phyloP scores from a whole-genome alignment of 2,113 vertebrate species.

The Herpailurus yagouaroundi region DNA sequence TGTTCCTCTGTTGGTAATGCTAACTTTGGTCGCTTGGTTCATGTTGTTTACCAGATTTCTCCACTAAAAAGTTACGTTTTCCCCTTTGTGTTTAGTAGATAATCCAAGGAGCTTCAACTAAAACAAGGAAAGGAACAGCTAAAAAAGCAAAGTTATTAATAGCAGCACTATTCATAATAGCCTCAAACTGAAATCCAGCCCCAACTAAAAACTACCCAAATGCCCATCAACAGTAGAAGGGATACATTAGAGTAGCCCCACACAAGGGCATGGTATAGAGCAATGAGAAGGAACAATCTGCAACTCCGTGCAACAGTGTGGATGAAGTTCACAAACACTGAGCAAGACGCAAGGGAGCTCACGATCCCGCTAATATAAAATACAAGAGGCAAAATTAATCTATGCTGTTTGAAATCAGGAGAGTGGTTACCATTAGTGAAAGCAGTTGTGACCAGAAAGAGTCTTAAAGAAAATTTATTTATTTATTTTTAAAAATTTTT shows the following conservation, averaged over 20 bases:
- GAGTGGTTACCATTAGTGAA: neutral
- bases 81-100: neutral
- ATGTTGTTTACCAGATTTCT: neutral
- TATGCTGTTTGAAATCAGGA: neutral
- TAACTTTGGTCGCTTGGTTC: neutral
- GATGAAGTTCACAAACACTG: neutral
- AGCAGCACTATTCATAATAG: neutral
- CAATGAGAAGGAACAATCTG: neutral
- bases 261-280: no score
- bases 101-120: neutral
- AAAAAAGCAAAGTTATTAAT: neutral
- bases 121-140: neutral
- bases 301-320: neutral
- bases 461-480: neutral
- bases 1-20: neutral
- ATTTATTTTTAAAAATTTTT: no score
- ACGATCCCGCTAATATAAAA: neutral
- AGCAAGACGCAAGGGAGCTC: neutral
- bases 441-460: neutral
- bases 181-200: neutral
- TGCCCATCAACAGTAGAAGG: neutral
- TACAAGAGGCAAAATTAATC: neutral
- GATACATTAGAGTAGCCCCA: neutral
- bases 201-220: neutral
- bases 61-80: neutral